Conservation (phyloP, 2,888 invertebrate genomes). For the Lepetodrilus schrolli region DNA sequence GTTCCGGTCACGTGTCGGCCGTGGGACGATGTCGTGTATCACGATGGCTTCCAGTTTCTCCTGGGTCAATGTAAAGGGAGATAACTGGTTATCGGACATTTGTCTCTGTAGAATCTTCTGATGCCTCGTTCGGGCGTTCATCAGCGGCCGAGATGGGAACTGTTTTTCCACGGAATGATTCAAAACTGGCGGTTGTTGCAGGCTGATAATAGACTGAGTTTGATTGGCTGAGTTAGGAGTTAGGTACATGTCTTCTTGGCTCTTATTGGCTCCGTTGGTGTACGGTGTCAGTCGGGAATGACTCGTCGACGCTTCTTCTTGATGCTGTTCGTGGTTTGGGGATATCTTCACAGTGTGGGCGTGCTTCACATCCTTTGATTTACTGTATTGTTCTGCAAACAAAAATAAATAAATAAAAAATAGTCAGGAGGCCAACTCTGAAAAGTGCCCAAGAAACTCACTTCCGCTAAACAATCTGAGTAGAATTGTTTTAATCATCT, state of each 20-base stretch:
- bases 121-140: conserved; percentile 53
- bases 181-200: conserved; percentile 53
- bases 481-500: too few relatives aligned
- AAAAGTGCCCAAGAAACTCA: too few relatives aligned
- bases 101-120: conserved; percentile 55
- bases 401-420: background rate
- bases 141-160: conserved; percentile 42
- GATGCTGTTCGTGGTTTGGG: conserved; percentile 32
- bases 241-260: conserved; percentile 32
- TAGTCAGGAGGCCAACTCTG: too few relatives aligned
- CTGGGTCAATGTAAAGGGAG: conserved; percentile 55
- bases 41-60: conserved; percentile 61
- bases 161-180: conserved; percentile 35
- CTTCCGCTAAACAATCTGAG: too few relatives aligned
- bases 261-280: background rate
- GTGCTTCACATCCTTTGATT: conserved; percentile 22
- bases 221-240: conserved; percentile 50
- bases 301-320: background rate
- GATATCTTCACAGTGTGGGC: conserved; percentile 19
- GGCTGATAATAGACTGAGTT: conserved; percentile 59
- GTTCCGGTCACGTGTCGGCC: conserved; percentile 32
- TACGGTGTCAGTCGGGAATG: background rate
- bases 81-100: conserved; percentile 60
- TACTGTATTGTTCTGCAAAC: conserved; percentile 36
- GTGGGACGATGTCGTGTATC: conserved; percentile 55